Conservation (phyloP, 2,113 vertebrate genomes). For the Pristiophorus japonicus region DNA sequence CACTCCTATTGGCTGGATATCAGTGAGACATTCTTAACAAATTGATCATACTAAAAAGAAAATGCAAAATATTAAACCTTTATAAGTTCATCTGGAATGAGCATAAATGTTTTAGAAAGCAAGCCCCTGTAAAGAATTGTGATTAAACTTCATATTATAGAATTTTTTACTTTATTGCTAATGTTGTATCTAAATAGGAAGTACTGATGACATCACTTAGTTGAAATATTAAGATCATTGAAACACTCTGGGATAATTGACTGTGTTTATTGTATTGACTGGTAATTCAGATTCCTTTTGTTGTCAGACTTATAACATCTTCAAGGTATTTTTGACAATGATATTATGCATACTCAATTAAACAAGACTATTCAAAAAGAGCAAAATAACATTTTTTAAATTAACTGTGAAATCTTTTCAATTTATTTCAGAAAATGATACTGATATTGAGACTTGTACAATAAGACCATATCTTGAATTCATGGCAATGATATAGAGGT, state of each 20-base stretch:
- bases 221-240: background rate
- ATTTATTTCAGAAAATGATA: background rate
- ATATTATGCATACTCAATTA: background rate
- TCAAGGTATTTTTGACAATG: background rate
- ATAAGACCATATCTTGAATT: background rate
- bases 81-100: too few relatives aligned
- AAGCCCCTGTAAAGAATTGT: background rate
- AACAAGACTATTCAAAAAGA: background rate
- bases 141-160: background rate
- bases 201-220: background rate
- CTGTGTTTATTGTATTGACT: background rate
- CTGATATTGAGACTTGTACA: background rate
- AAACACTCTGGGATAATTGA: background rate
- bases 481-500: background rate
- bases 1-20: conserved; percentile 76
- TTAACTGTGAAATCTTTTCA: background rate
- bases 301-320: background rate
- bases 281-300: background rate
- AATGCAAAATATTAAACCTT: background rate
- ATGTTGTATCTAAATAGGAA: background rate
- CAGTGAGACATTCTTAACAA: conserved; percentile 52
- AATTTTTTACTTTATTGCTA: background rate
- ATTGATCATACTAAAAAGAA: background rate
- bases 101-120: background rate
- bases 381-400: background rate